Conservation (phyloP, 2,888 invertebrate genomes). For the Iselma pallidipennis region DNA sequence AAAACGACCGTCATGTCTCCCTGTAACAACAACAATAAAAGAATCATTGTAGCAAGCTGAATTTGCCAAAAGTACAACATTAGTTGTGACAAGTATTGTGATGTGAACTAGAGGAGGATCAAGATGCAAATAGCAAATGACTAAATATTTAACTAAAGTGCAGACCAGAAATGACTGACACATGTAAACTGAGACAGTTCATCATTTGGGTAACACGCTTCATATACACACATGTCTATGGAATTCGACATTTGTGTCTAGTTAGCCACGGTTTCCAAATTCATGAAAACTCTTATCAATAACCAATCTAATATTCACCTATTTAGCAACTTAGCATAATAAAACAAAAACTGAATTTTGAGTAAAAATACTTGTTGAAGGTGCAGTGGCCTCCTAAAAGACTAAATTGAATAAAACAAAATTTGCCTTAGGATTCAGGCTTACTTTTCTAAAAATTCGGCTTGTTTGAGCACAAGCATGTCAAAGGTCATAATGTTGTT, state of each 20-base stretch:
- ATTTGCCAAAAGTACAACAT: slow-evolving; percentile 5
- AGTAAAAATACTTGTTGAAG: background rate
- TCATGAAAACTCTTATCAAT: slow-evolving; percentile 2
- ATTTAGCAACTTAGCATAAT: background rate
- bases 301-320: background rate
- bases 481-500: slow-evolving; percentile 27
- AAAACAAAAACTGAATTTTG: background rate
- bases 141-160: slow-evolving; percentile 40
- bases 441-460: background rate
- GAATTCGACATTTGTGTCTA: slow-evolving; percentile 53
- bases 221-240: slow-evolving; percentile 54
- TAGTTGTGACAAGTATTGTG: slow-evolving; percentile 7
- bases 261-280: slow-evolving; percentile 45
- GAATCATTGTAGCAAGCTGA: background rate
- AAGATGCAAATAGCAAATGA: slow-evolving; percentile 45
- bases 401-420: background rate
- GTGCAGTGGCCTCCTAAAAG: background rate
- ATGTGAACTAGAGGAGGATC: slow-evolving; percentile 26
- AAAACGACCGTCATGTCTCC: slow-evolving; percentile 39
- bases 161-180: slow-evolving; percentile 55
- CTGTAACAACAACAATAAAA: slow-evolving; percentile 39
- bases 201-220: slow-evolving; percentile 53
- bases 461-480: background rate
- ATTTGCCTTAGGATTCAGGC: too few relatives aligned
- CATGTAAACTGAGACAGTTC: slow-evolving; percentile 53